phyloP scores from a whole-genome alignment of 2,888 invertebrate genomes.

The Folsomia manolachei region DNA sequence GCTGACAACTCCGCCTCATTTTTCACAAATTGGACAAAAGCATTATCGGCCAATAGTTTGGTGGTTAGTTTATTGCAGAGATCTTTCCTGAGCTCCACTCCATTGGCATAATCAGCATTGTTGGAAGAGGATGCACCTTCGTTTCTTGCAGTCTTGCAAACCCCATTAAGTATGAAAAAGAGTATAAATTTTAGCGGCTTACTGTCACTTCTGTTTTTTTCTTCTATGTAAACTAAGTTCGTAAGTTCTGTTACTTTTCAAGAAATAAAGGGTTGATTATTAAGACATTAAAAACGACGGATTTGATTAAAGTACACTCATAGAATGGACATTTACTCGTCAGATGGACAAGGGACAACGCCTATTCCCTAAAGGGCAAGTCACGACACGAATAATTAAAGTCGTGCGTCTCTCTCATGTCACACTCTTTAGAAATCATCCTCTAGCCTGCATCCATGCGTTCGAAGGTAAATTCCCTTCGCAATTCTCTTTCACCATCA shows the following conservation, averaged over 20 bases:
- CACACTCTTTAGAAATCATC: slow-evolving; percentile 17
- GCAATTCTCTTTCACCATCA: background rate
- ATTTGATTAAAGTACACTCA: too few relatives aligned
- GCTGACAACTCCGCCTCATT: background rate
- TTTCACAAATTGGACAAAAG: background rate
- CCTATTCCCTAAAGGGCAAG: slow-evolving; percentile 27
- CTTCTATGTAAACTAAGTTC: too few relatives aligned
- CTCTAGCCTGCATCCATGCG: background rate
- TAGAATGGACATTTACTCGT: background rate
- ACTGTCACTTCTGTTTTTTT: background rate
- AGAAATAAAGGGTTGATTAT: background rate
- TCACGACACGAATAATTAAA: slow-evolving; percentile 21
- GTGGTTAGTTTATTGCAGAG: too few relatives aligned
- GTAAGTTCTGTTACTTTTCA: too few relatives aligned
- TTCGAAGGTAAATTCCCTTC: background rate
- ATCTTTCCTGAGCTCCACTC: too few relatives aligned
- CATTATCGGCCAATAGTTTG: too few relatives aligned
- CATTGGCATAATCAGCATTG: background rate
- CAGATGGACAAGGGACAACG: slow-evolving; percentile 35
- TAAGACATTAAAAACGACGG: slow-evolving; percentile 2
- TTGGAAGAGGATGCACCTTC: too few relatives aligned
- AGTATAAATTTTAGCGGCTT: background rate
- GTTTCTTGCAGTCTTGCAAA: too few relatives aligned
- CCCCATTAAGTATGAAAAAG: too few relatives aligned
- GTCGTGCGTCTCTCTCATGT: slow-evolving; percentile 18